phyloP scores from a whole-genome alignment of 2,888 invertebrate genomes.

The Melanargia galathea region DNA sequence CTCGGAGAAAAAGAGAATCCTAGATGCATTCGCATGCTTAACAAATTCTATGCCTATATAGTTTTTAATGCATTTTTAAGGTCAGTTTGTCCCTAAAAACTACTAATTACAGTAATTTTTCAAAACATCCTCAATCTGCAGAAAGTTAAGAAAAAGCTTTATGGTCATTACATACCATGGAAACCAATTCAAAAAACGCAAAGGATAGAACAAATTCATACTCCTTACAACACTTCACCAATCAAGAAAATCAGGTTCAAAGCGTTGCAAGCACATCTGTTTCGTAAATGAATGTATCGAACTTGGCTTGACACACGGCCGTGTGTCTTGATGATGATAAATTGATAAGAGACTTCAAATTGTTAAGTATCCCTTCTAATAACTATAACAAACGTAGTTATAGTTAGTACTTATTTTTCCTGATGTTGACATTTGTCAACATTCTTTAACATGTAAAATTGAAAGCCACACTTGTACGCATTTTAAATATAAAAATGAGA shows the following conservation, averaged over 20 bases:
- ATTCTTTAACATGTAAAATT: too few species aligned
- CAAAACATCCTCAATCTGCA: constrained; percentile 26
- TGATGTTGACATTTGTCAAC: too few species aligned
- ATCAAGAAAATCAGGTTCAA: constrained; percentile 49
- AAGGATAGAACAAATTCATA: constrained; percentile 43
- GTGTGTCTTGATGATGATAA: too few species aligned
- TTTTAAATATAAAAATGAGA: too few species aligned
- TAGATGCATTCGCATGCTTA: too few species aligned
- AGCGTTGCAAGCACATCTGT: constrained; percentile 53
- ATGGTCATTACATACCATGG: constrained; percentile 68
- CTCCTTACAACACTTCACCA: constrained; percentile 44
- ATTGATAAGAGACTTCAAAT: too few species aligned
- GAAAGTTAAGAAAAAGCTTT: constrained; percentile 41
- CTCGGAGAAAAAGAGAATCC: too few species aligned
- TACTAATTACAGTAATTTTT: background rate
- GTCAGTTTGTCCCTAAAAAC: background rate
- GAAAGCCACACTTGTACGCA: too few species aligned
- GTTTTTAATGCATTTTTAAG: background rate
- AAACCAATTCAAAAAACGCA: constrained; percentile 45
- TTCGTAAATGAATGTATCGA: constrained; percentile 54
- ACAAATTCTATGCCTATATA: background rate
- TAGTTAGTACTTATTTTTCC: too few species aligned
- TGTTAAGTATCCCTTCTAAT: too few species aligned
- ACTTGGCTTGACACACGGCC: too few species aligned
- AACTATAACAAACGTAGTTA: too few species aligned